Evolutionary conservation across 2,113 vertebrate species (phyloP).

Genomic region (Saguinus imperator): DNA sequence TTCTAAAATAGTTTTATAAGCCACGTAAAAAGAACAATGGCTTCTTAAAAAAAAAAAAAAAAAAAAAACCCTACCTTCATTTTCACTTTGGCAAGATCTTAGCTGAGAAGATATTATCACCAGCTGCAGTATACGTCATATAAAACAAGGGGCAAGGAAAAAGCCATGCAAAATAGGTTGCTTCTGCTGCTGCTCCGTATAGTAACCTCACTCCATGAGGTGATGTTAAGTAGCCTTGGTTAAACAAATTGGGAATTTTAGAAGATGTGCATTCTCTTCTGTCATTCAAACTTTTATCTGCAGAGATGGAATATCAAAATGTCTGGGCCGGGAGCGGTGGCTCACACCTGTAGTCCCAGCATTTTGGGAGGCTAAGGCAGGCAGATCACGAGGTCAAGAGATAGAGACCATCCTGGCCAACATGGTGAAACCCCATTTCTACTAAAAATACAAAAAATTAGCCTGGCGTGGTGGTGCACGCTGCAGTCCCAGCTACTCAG

Average conservation of each 20-base stretch:
- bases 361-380: no score
- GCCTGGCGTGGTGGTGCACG: accelerated
- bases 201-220: neutral
- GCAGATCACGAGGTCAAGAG: no score
- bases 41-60: neutral
- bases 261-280: neutral
- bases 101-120: neutral
- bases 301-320: neutral
- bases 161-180: neutral
- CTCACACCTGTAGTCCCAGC: no score
- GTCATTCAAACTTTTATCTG: neutral
- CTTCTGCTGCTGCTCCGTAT: neutral
- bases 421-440: no score
- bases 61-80: neutral
- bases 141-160: neutral
- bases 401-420: no score
- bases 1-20: neutral
- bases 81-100: neutral
- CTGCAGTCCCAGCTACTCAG: no score
- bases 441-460: no score
- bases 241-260: neutral
- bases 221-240: neutral
- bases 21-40: neutral
- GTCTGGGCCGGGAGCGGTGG: neutral
- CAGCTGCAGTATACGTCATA: neutral